These are phyloP conservation scores for Oscheius sp. DNA, from an alignment of 2,888 invertebrate species.

Conservation along the genomic window DNA sequence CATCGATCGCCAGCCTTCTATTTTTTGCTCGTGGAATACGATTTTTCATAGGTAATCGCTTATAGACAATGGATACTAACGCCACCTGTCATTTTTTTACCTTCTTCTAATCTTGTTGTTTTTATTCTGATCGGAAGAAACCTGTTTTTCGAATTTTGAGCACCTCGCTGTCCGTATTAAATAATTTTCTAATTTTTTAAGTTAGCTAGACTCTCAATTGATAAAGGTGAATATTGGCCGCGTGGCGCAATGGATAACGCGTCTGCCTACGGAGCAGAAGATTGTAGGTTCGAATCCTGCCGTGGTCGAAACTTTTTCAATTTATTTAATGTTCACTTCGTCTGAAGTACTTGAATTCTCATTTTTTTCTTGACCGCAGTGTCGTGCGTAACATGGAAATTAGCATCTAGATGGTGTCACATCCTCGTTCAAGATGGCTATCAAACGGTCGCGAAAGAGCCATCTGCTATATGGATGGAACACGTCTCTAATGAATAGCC, in stretches of 20 bases:
- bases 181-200: too few relatives aligned
- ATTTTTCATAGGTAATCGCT: too few relatives aligned
- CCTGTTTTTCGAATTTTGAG: not conserved
- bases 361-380: not conserved
- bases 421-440: not conserved
- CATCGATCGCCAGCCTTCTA: slow-evolving; percentile 26
- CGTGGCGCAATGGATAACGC: slow-evolving; percentile 64
- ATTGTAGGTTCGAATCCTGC: slow-evolving; percentile 70
- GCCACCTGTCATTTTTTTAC: too few relatives aligned
- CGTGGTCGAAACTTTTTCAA: slow-evolving; percentile 40
- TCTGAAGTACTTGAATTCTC: not conserved
- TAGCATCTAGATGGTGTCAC: slow-evolving; percentile 6
- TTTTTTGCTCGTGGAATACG: too few relatives aligned
- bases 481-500: not conserved
- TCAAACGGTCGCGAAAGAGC: not conserved
- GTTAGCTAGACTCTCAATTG: too few relatives aligned
- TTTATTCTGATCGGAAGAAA: not conserved
- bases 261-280: slow-evolving; percentile 56
- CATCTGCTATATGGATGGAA: slow-evolving; percentile 6
- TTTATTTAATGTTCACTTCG: too few relatives aligned
- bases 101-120: too few relatives aligned
- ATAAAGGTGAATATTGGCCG: too few relatives aligned
- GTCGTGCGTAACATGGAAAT: too few relatives aligned
- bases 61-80: too few relatives aligned
- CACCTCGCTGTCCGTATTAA: too few relatives aligned